Conservation (phyloP, 2,113 vertebrate species). For the Paramisgurnus dabryanus region DNA sequence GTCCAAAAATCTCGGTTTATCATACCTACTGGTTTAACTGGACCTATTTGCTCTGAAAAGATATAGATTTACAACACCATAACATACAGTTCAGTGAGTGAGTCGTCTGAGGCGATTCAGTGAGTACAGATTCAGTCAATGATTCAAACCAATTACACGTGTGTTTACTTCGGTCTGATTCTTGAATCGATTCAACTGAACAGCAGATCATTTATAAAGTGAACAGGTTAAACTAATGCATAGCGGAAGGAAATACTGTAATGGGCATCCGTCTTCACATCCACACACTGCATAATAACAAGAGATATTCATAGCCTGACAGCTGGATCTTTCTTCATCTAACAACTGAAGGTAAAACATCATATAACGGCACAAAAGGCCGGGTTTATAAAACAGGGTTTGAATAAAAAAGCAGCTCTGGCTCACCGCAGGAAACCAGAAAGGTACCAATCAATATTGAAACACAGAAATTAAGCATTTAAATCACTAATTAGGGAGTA, state of each 20-base stretch:
- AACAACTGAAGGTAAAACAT: slow-evolving; percentile 27
- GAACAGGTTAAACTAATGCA: no score
- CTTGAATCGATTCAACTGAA: no score
- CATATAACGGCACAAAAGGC: neutral
- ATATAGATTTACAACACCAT: no score
- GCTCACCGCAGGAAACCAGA: slow-evolving; percentile 68
- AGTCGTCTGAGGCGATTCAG: no score
- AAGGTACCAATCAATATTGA: slow-evolving; percentile 96
- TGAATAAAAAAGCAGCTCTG: slow-evolving; percentile 40
- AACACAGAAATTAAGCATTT: slow-evolving; percentile 96
- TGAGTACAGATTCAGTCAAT: no score
- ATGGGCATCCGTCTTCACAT: slow-evolving; percentile 31
- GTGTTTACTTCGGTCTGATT: no score
- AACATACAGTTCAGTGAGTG: no score
- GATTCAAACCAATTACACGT: no score
- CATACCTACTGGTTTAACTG: no score
- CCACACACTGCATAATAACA: neutral
- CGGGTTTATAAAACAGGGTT: neutral
- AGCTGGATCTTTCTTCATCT: slow-evolving; percentile 36
- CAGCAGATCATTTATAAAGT: no score
- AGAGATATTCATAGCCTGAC: neutral
- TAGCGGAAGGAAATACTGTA: neutral
- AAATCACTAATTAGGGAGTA: slow-evolving; percentile 94
- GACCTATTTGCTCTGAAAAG: no score
- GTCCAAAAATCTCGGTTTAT: no score